Base-by-base conservation (phyloP, 2,797 vertebrate genomes). In the Chelon labrosus region DNA sequence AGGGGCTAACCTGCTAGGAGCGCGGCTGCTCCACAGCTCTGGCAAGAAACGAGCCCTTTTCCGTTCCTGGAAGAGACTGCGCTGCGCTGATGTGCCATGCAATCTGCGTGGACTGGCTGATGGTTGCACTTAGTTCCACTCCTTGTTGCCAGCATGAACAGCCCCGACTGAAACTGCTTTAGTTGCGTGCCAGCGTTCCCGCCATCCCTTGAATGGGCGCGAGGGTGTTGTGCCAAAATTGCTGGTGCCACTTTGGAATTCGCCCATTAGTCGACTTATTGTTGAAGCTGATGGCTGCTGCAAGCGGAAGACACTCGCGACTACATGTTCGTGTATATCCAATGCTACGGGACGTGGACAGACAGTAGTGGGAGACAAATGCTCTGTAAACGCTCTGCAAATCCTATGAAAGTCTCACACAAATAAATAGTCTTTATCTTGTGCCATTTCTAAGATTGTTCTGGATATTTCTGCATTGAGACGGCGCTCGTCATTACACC, bases 1-100 rank as follows among this genome's bases (percentile, higher is more conserved):
- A 89, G 87, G 54, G 69, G 69, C 84, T 89, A 87, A 90, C 89
- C 87, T 82, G 90, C 85, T 85, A 86, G 20, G 54, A 86, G 86
- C 86, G 77, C 78, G 88, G 79, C 83, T 74, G 79, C 84, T 85
- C 66, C 37, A n/a, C 75, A 42, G 77, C 72, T 35, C 59, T 92
- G 91, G 88, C 89, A 82, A 8, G 25, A 56, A 61, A 56, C 75
- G 8, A 67, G 62, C 69, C 65, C 77, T 65, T 73, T 74, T 60
- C 73, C 73, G 53, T 70, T 85, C 77, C 81, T 81, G 83, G 85
- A 84, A 68, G 79, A 5, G 76, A 54, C 73, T 20, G 70, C 13
- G 37, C 70, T 51, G 70, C 56, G 13, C 80, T 77, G 79, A 86
- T 77, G 84, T 88, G 89, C 90, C 84, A 86, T 79, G 77, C 86